Conservation (phyloP, 1,140 invertebrate genomes). For the Cydia fagiglandana region DNA sequence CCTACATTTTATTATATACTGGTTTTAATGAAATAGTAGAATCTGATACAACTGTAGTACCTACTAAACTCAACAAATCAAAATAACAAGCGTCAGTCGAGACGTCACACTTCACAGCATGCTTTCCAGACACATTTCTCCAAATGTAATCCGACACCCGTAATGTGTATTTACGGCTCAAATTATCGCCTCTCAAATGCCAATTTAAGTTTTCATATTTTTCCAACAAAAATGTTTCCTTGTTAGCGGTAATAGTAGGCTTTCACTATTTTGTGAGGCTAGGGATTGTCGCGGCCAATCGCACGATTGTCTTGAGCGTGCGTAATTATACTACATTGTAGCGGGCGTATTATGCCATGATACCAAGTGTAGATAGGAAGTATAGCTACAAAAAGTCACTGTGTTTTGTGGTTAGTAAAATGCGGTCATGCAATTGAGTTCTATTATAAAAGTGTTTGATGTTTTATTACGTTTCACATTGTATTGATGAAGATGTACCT, state of each 20-base stretch:
- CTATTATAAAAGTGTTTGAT: not conserved
- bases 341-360: constrained; percentile 5
- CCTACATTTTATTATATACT: not conserved
- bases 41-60: not conserved
- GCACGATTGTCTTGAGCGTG: constrained; percentile 23
- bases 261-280: constrained; percentile 22
- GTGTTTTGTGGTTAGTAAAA: constrained; percentile 22
- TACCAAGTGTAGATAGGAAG: constrained; percentile 17
- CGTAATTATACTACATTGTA: constrained; percentile 24
- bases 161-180: not conserved
- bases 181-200: not conserved
- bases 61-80: not conserved
- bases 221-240: constrained; percentile 30
- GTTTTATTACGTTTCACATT: not conserved
- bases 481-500: not conserved
- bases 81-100: not conserved
- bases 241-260: constrained; percentile 28
- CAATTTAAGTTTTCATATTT: constrained; percentile 29
- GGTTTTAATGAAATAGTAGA: not conserved
- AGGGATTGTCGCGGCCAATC: constrained; percentile 29
- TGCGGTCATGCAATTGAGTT: not conserved
- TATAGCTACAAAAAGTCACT: not conserved
- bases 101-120: constrained; percentile 5
- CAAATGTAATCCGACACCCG: not conserved
- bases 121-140: constrained; percentile 5